phyloP scores from a whole-genome alignment of 2,113 vertebrate species.

The Pygoscelis antarcticus region DNA sequence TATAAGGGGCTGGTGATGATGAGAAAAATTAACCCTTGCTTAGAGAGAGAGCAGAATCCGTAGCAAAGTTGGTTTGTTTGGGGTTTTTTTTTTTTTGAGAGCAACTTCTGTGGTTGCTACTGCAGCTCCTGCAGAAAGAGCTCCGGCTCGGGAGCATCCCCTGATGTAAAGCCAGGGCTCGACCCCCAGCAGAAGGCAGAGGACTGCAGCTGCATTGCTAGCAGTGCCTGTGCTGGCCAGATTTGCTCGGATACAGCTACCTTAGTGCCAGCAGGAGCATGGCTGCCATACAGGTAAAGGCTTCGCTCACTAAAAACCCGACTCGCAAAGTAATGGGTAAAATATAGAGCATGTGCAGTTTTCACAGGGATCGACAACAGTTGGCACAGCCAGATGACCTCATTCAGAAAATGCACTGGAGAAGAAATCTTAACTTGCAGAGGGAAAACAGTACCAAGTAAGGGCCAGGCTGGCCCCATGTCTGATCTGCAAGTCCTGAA shows the following conservation, averaged over 20 bases:
- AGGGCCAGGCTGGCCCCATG: not conserved
- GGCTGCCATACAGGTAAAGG: not conserved
- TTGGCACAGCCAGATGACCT: not conserved
- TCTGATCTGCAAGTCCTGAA: not conserved
- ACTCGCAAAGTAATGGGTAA: not conserved
- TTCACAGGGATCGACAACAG: not conserved
- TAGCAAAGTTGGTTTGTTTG: not conserved
- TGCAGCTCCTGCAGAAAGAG: not conserved
- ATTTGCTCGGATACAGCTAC: not conserved
- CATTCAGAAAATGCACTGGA: not conserved
- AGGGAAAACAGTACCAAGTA: not conserved
- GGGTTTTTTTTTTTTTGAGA: not conserved
- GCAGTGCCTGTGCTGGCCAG: not conserved
- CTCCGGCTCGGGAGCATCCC: not conserved
- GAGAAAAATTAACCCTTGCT: not conserved
- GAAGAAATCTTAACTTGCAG: not conserved
- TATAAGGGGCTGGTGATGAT: not conserved
- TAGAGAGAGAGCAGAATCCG: not conserved
- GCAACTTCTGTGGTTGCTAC: not conserved
- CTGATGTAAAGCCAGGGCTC: not conserved
- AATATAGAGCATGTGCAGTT: accelerated
- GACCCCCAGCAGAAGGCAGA: not conserved
- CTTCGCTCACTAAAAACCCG: not conserved
- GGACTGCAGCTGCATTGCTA: not conserved
- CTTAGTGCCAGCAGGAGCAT: accelerated